Base-by-base conservation (phyloP, 2,888 invertebrate species). In the Plemyria rubiginata region DNA sequence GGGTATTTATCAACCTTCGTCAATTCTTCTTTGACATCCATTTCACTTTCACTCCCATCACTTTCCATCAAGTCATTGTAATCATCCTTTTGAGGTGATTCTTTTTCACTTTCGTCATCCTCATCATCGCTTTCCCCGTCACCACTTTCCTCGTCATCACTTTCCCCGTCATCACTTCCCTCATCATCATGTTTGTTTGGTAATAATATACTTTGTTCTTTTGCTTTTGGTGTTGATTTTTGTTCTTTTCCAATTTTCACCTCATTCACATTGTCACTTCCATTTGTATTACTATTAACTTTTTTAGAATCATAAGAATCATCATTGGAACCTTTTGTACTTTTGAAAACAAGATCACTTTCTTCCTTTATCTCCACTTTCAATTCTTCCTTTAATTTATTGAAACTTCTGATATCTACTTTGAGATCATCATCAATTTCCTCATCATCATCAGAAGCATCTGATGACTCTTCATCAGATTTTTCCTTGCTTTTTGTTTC, bases 41-140 rank as follows among this genome's bases (percentile, higher is more conserved):
- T 76, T 53, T 80, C 82, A 63, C 81, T 79, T 54, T 90, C 90
- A 63, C 81, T 79, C 55, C 90, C 90, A 5, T 92, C 93, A 32
- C 93, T 89, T 36, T 57, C 90, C 68, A 87, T 93, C n/a, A 94
- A 80, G 78, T 94, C 94, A 12, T 91, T 87, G 11, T 93, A 81
- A 78, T 87, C 76, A 64, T 78, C 74, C 46, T 57, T 66, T 68
- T 56, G 48, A n/a, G 50, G 13, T 46, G 28, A 38, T 7, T 60
- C 41, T 2, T 62, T 51, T 13, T 65, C 56, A 32, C 16, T 36
- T 50, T 71, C 69, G 12, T 67, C 71, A 48, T 67, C 69, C n/a
- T 67, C 71, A 48, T 67, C 71, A 51, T 72, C 67, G 28, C 68
- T 70, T 36, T 74, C 69, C 54, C 61, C 69, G 51, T 57, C 57